Base-by-base conservation (phyloP, 2,113 vertebrate species). In the Mastomys coucha region DNA sequence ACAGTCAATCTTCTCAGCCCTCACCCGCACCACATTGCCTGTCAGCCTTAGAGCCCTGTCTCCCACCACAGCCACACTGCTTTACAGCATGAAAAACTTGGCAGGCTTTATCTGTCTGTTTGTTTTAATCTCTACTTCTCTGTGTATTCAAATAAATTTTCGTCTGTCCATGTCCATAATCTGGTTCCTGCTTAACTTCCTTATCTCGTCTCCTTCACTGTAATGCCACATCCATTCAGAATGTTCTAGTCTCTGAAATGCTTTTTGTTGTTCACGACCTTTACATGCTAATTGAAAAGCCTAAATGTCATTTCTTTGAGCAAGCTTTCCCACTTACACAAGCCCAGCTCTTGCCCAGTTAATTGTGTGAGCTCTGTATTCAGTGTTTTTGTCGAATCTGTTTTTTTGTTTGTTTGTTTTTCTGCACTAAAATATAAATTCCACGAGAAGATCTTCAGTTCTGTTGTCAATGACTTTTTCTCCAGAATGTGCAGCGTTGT, bases 371-470 rank as follows among this genome's bases (percentile, higher is more conserved):
- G 72, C 36, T 63, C 51, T 75, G 89, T 87, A 58, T 9, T 88
- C 36, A 92, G 42, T 53, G 53, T 81, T 77, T 76, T 91, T 84
- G 14, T 93, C 36, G 84, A 65, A 11, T 63, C 49, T 42, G 0
- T 45, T 67, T 81, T 36, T 58, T 58, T 58, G 53, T 53, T 53
- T 53, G 53, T 93, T 8, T 73, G 1, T 88, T 93, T 92, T 9
- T 91, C 53, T 89, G 33, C 42, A 82, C 53, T 96, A 67, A 60
- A 65, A 77, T 69, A 31, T 85, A 84, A 95, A 67, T 70, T 94
- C 89, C 31, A 94, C 13, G 36, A 80, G 26, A 88, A 26, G 12
- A 26, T 82, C 20, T 63, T 60, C 77, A n/a, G 7, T 91, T 96
- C 60, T 65, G 31, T 85, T 90, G 33, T 70, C 93, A 26, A 53